Evolutionary conservation across 1,140 invertebrate genomes (phyloP), one percentile per base, ranked within the genome.

Genomic region (Conus ventricosus): DNA sequence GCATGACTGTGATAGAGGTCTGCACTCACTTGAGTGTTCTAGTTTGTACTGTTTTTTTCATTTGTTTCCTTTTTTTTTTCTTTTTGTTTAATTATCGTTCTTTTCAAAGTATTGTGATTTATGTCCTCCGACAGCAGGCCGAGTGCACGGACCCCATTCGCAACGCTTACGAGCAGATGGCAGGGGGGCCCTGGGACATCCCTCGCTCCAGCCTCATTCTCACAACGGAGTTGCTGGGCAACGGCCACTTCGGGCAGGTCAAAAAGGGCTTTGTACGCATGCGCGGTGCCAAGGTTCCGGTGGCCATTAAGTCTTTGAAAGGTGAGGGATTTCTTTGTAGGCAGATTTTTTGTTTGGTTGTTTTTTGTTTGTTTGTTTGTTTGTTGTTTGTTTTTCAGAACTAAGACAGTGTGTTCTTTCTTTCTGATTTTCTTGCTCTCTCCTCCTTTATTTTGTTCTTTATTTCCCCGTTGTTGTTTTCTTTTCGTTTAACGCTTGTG

Each of bases 201-300:
- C 92, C 90, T 57, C 91, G 92, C 76, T 91, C 92, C 57, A 92
- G 93, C 76, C 90, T 94, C 17, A 88, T 93, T 5, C 88, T 94
- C 53, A 93, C 92, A 53, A 91, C 91, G 27, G 92, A 94, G 84
- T 90, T 92, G 90, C 90, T 94, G 1, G 94, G 94, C 53, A 92
- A 93, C 76, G 94, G 94, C 23, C 94, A 94, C 80, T 94, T 94
- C 80, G 94, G 94, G 54, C 91, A 93, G 85, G 94, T 94, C 7
- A 93, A 92, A 78, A 94, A 93, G 90, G 94, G 93, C 63, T 93
- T 89, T 78, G 91, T 94, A 15, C 93, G 92, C 86, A 92, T 91
- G 78, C 90, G 92, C n/a, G 92, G 91, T 4, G 88, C 90, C n/a
- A 92, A 93, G 78, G 88, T 93, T 10, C 92, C 92, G 0, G 94